These are phyloP conservation scores for Aldrovandia affinis DNA, from an alignment of 2,797 vertebrate genomes.

Conservation along the genomic window DNA sequence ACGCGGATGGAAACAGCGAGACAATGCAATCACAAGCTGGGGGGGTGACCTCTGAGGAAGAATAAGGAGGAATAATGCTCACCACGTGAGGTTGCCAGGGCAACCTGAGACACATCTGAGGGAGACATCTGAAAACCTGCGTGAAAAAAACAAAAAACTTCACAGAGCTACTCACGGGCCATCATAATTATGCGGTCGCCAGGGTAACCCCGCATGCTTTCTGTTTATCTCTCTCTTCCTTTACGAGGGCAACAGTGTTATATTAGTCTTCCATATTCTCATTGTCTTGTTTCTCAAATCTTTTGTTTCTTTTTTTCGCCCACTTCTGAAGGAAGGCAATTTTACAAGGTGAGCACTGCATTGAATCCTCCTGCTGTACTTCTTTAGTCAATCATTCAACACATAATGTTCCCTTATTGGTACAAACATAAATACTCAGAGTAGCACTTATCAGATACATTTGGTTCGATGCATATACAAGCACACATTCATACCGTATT, in stretches of 20 bases:
- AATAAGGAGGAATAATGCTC: conserved; percentile 34
- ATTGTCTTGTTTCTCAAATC: conserved; percentile 12
- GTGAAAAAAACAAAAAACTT: conserved; percentile 26
- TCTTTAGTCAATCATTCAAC: conserved; percentile 6
- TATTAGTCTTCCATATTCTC: neutral
- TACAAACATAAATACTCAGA: neutral
- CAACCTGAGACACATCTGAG: conserved; percentile 40
- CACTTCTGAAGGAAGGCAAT: conserved; percentile 3
- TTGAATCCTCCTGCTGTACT: neutral
- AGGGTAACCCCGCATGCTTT: conserved; percentile 32
- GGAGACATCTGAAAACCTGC: conserved; percentile 32
- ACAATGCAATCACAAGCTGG: conserved; percentile 35
- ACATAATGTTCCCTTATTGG: neutral
- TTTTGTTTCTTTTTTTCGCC: neutral
- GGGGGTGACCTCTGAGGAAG: conserved; percentile 47
- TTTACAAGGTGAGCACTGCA: neutral
- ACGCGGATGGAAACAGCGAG: conserved; percentile 43
- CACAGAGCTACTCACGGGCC: conserved; percentile 24
- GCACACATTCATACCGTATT: neutral
- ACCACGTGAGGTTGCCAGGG: conserved; percentile 44
- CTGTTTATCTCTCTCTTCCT: conserved; percentile 17
- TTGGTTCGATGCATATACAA: neutral
- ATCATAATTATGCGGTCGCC: conserved; percentile 41
- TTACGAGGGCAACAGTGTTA: neutral
- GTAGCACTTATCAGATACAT: neutral